phyloP scores from a whole-genome alignment of 2,113 vertebrate species.

The Lampris megalopsis region DNA sequence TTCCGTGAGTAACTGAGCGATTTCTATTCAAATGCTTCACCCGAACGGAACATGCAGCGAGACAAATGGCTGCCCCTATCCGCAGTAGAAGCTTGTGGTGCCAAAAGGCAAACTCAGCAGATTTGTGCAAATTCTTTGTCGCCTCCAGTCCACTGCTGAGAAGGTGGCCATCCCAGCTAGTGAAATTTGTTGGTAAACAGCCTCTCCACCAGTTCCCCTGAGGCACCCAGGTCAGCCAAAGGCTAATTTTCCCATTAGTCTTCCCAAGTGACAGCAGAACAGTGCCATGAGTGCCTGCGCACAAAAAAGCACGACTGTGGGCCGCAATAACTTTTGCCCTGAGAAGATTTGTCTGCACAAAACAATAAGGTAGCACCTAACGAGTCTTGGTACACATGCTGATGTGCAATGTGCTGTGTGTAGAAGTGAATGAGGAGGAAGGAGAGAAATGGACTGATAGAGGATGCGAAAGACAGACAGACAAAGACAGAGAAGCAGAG shows the following conservation, averaged over 20 bases:
- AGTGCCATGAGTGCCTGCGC: conserved; percentile 35
- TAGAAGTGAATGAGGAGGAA: not conserved
- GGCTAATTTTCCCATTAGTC: conserved; percentile 74
- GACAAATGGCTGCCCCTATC: conserved; percentile 17
- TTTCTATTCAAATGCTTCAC: not conserved
- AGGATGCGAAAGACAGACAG: too few relatives aligned
- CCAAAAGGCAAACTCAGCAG: conserved; percentile 41
- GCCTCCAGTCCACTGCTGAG: conserved; percentile 21
- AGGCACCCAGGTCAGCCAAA: conserved; percentile 74
- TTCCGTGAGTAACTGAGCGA: not conserved
- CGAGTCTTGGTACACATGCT: not conserved
- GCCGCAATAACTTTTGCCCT: conserved; percentile 42
- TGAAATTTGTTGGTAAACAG: conserved; percentile 72
- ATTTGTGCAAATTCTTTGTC: conserved; percentile 36
- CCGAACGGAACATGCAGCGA: not conserved
- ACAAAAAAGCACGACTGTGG: conserved; percentile 34
- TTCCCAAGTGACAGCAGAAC: conserved; percentile 58
- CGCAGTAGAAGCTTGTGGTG: conserved; percentile 9
- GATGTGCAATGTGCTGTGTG: conserved; percentile 2
- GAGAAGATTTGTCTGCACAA: conserved; percentile 44
- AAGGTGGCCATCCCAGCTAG: conserved; percentile 51
- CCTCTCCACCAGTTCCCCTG: conserved; percentile 45
- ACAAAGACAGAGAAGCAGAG: too few relatives aligned
- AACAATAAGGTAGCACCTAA: conserved; percentile 23
- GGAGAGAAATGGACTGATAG: not conserved